These are phyloP conservation scores for Spodoptera exigua DNA, from an alignment of 2,888 invertebrate genomes.

Conservation along the genomic window DNA sequence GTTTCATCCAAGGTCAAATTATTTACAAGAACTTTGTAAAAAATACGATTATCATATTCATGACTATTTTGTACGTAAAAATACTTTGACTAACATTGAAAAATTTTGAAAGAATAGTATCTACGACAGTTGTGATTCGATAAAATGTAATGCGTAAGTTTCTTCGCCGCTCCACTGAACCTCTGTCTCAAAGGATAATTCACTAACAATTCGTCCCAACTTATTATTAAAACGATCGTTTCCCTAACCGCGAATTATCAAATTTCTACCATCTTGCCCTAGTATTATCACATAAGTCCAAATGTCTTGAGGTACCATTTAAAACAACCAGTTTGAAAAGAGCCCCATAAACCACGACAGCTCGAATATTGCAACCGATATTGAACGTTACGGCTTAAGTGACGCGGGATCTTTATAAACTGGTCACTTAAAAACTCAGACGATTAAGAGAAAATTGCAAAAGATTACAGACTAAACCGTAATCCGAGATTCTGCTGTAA, in stretches of 20 bases:
- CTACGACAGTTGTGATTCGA: not conserved
- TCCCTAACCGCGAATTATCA: constrained; percentile 88
- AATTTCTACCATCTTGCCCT: constrained; percentile 86
- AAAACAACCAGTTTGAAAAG: constrained; percentile 63
- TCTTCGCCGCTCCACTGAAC: constrained; percentile 62
- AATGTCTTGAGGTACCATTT: constrained; percentile 83
- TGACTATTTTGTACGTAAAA: too few species aligned
- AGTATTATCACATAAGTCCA: constrained; percentile 88
- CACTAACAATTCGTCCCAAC: constrained; percentile 82
- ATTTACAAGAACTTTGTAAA: not conserved
- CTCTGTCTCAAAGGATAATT: constrained; percentile 72
- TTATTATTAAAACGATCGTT: constrained; percentile 88
- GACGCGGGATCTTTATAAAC: constrained; percentile 63
- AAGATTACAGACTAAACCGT: constrained; percentile 81
- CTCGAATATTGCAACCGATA: constrained; percentile 29
- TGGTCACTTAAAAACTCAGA: constrained; percentile 73
- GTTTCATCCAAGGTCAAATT: constrained; percentile 17
- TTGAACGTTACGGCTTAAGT: constrained; percentile 47
- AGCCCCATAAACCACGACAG: constrained; percentile 64
- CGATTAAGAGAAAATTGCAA: constrained; percentile 88
- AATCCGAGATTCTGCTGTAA: constrained; percentile 82
- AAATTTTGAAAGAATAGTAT: too few species aligned
- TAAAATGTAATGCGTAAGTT: not conserved
- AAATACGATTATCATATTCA: not conserved
- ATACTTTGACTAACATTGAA: too few species aligned